Base-by-base conservation (phyloP, 2,888 invertebrate species). In the Augiades crinisus region DNA sequence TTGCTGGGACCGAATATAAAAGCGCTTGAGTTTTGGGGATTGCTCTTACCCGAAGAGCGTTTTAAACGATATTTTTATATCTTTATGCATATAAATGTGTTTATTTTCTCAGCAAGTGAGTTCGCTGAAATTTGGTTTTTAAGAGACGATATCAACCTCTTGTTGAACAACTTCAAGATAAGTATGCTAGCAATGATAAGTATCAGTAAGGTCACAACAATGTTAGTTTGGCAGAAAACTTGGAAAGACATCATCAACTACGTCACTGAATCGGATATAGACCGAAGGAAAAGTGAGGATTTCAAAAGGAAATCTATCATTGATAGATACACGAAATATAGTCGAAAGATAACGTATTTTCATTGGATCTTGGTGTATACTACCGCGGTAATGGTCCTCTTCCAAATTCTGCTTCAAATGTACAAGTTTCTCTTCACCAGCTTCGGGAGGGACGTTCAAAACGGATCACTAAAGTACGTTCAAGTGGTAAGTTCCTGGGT, bases 401-500 rank as follows among this genome's bases (percentile, higher is more conserved):
- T n/a, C n/a, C n/a, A n/a, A n/a, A 70, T 80, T 19, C 27, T 66
- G 0, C 77, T 78, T n/a, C n/a, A n/a, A n/a, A n/a, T n/a, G n/a
- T n/a, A n/a, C n/a, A n/a, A n/a, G n/a, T n/a, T n/a, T n/a, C n/a
- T n/a, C n/a, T n/a, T n/a, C n/a, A n/a, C n/a, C n/a, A n/a, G n/a
- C n/a, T n/a, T n/a, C n/a, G n/a, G n/a, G n/a, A n/a, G n/a, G n/a
- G n/a, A n/a, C n/a, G n/a, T n/a, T n/a, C n/a, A 51, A 31, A 72
- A 72, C 57, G 82, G 83, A n/a, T n/a, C 0, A 69, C 68, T 0
- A 78, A 75, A 1, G 53, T 84, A 81, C 14, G 47, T 77, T 1
- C 72, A 80, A 63, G 78, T 86, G 0, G 75, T 81, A 0, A 83
- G 78, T 24, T 81, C 82, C 0, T 85, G 83, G 83, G 72, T 82